Evolutionary conservation across 2,797 vertebrate species (phyloP), one percentile per base, ranked within the genome.

Genomic region (Phrynocephalus guinanensis): DNA sequence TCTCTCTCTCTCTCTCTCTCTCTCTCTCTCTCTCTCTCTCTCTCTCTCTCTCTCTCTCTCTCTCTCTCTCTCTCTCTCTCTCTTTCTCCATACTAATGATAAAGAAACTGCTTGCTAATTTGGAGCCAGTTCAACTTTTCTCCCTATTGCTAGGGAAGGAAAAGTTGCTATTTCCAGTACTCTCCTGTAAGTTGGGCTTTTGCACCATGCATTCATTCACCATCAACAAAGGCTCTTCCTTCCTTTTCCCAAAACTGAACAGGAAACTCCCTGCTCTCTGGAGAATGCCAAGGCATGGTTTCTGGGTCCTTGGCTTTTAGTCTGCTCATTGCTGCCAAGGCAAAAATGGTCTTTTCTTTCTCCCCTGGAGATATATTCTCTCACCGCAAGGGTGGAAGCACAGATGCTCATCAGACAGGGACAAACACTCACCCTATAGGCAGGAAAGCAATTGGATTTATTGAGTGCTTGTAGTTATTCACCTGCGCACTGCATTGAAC

Each of bases 401-500:
- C 28, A 2, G 9, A 26, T 38, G 15, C 24, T 38, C n/a, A 22
- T 9, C 66, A 52, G 15, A 28, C 33, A 18, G 48, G 24, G 15
- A 44, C 22, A 63, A 28, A 13, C 44, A 16, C 20, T 75, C 30
- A 16, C 52, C 72, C 33, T 18, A 18, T 44, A 80, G 22, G 71
- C 56, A 44, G 33, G 44, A 77, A 77, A 66, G 20, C 13, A 48
- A 50, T 7, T 33, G 8, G 44, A 78, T 68, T 6, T 78, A 63
- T 44, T 63, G 68, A 63, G 26, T 15, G 48, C 20, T 70, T 9
- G 67, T 85, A 16, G n/a, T 75, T 66, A 38, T 67, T 82, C 68
- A 10, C 50, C 44, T 92, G 66, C 75, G 85, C 89, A 90, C 72
- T 30, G 84, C 38, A 73, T 90, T 72, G 22, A 22, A 82, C 28